Conservation (phyloP, 2,797 vertebrate species). For the Amniataba percoides region DNA sequence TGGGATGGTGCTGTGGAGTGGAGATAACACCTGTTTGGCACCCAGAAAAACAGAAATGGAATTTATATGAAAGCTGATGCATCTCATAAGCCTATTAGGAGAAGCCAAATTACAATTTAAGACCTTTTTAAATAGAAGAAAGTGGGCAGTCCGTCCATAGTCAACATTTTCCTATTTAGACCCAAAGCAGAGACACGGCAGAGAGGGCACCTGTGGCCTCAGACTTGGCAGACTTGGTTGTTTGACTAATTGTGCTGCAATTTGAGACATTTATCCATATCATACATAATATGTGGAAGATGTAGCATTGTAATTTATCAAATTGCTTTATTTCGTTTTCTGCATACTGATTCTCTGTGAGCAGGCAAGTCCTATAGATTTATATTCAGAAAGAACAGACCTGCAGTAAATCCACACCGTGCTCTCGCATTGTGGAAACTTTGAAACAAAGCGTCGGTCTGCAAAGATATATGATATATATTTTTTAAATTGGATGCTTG, state of each 20-base stretch:
- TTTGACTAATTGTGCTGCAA: conserved; percentile 52
- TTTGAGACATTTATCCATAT: conserved; percentile 55
- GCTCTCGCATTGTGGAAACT: conserved; percentile 12
- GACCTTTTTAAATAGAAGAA: conserved; percentile 51
- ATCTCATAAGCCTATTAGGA: conserved; percentile 48
- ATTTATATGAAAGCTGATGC: conserved; percentile 46
- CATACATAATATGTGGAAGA: conserved; percentile 42
- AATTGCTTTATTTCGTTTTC: conserved; percentile 24
- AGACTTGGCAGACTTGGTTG: conserved; percentile 44
- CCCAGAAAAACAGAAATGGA: conserved; percentile 38
- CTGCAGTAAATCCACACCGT: background rate
- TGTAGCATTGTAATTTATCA: conserved; percentile 50
- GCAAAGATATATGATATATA: conserved; percentile 19
- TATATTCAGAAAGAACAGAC: conserved; percentile 35
- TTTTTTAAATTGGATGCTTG: conserved; percentile 1
- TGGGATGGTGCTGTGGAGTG: conserved; percentile 36
- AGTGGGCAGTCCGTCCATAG: conserved; percentile 37
- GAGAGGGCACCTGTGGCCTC: conserved; percentile 46
- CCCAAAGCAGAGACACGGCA: conserved; percentile 11
- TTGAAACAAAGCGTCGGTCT: background rate
- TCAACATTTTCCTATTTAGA: conserved; percentile 43
- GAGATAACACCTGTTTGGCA: conserved; percentile 67
- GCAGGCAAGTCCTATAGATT: conserved; percentile 26
- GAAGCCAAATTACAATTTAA: conserved; percentile 61
- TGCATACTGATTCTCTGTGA: conserved; percentile 45